phyloP scores from a whole-genome alignment of 2,888 invertebrate species.

The Sesia apiformis region DNA sequence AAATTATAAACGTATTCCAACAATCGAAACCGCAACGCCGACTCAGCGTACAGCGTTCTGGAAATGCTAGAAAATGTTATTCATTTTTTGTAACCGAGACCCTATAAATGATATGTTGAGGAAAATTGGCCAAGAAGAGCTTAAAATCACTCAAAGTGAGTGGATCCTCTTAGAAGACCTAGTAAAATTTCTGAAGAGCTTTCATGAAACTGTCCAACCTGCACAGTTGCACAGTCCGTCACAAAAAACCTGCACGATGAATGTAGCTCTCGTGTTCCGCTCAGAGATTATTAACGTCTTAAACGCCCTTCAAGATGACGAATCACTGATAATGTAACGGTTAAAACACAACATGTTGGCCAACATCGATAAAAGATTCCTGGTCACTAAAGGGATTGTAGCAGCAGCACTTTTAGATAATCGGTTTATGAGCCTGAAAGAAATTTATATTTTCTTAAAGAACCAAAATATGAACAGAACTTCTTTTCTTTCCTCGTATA shows the following conservation, averaged over 20 bases:
- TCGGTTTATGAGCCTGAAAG: conserved; percentile 1
- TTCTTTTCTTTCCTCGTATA: not conserved
- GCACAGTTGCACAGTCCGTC: too few relatives aligned
- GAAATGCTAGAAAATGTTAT: not conserved
- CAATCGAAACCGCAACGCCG: not conserved
- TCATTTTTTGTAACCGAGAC: not conserved
- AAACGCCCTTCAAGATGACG: too few relatives aligned
- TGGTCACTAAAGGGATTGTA: conserved; percentile 1
- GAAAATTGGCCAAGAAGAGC: not conserved
- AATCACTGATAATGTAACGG: too few relatives aligned
- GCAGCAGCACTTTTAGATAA: conserved; percentile 5
- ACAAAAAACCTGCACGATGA: too few relatives aligned
- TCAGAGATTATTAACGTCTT: too few relatives aligned
- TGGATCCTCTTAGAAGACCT: too few relatives aligned
- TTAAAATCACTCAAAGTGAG: too few relatives aligned
- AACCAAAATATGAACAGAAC: conserved; percentile 1
- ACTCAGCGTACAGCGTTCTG: not conserved
- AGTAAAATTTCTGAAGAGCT: too few relatives aligned
- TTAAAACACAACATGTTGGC: too few relatives aligned
- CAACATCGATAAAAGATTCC: too few relatives aligned
- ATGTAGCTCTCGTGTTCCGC: too few relatives aligned
- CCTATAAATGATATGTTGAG: not conserved
- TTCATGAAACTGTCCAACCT: too few relatives aligned
- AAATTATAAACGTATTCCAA: not conserved
- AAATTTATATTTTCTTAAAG: not conserved